Evolutionary conservation across 2,113 vertebrate species (phyloP), one percentile per base, ranked within the genome.

Genomic region (Manacus vitellinus): DNA sequence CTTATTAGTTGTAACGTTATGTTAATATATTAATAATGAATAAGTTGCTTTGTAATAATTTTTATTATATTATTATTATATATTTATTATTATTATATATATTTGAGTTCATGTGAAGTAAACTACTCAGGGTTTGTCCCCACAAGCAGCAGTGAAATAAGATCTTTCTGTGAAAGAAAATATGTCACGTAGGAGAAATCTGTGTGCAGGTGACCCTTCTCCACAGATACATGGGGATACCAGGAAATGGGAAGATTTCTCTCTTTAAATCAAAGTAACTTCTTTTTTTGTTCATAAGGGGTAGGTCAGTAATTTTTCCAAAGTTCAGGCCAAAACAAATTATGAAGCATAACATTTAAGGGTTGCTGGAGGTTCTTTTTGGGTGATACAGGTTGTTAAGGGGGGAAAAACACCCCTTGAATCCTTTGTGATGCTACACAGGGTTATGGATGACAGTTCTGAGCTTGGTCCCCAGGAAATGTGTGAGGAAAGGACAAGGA

Each of bases 371-470:
- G 65, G 41, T 65, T 65, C 55, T 31, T 51, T 83, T 43, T 25
- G 30, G 27, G 44, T 8, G 10, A 46, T 39, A 17, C 2, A 3
- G 8, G 33, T 10, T 20, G 52, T 46, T 39, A 44, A 9, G 9
- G 18, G 23, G 16, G 6, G 0, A 55, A 2, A 12, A 2, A 10
- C 31, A 18, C 49, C 25, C 16, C 16, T 15, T 0, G 6, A 46
- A 6, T 18, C 17, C 14, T 54, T 33, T 21, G 46, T 21, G 52
- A 5, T 3, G 20, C 24, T 19, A 8, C 37, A 4, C 62, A 5
- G 24, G 6, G 47, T 15, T 31, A 27, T 9, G 66, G 47, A n/a
- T 2, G 4, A 30, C 58, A 31, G 30, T 4, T n/a, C 24, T 46
- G 35, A 12, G 67, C 35, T 20, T 17, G 22, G 28, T 4, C n/a